Base-by-base conservation (phyloP, 2,888 invertebrate species). In the Megaustenia siamemsis region DNA sequence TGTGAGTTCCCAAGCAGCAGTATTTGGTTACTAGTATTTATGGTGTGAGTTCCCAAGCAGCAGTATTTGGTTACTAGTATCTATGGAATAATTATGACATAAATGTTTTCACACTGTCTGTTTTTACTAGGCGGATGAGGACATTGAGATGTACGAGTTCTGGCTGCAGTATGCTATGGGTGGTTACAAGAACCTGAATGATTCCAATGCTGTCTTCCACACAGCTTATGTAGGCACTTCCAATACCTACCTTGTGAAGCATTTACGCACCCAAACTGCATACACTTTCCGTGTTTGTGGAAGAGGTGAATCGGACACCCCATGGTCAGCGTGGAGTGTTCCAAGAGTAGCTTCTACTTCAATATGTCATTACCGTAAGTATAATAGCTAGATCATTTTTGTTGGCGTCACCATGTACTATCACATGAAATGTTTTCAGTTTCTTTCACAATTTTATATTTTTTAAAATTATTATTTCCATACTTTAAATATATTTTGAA, bases 211-310 rank as follows among this genome's bases (percentile, higher is more conserved):
- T 93, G 89, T 90, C 84, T 92, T 90, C 89, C 91, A 91, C 81
- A 90, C 89, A 78, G 95, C 94, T 60, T 95, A 95, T 88, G 92
- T 92, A 87, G 95, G 95, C 60, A 90, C 94, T 40, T 94, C 95
- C 56, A 94, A 92, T 12, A 94, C 93, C 77, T 94, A 93, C 90
- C 93, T 95, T 68, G 94, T 95, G 15, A 94, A 95, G 90, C 95
- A 95, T 89, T 91, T 95, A 76, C 92, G 93, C 79, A 92, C 94
- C 35, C 92, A 94, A 86, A 93, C 94, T 81, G 90, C 93, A 3
- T 95, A 95, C 90, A 95, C 95, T 4, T 95, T 95, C 89, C 93
- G 95, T 88, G 95, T 95, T 6, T 94, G 95, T 89, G 95, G 95
- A 80, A 94, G 94, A 88, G 93, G 93, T 45, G 95, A 95, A 86